phyloP scores from a whole-genome alignment of 2,113 vertebrate species.

The Callocephalon fimbriatum region DNA sequence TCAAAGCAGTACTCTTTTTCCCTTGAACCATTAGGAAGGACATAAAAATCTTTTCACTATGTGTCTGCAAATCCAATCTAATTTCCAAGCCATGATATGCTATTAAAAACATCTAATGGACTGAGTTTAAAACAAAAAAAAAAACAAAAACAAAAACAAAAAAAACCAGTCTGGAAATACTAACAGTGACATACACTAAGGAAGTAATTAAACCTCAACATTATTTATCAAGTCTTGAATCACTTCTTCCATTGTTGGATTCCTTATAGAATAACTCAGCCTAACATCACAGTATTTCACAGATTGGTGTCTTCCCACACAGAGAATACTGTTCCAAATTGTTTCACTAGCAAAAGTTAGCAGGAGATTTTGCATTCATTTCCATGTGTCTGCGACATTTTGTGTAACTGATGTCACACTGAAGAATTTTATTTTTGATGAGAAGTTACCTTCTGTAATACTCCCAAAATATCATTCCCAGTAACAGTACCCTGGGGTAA shows the following conservation, averaged over 20 bases:
- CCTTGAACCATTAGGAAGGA: background rate
- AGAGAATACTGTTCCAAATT: background rate
- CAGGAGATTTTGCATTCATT: background rate
- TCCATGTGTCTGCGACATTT: background rate
- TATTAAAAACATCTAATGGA: background rate
- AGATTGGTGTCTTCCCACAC: constrained; percentile 2
- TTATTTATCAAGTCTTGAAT: background rate
- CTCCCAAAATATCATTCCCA: background rate
- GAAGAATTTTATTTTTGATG: background rate
- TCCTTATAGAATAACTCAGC: background rate
- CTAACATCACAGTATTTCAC: background rate
- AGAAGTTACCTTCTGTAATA: background rate
- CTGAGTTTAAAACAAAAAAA: background rate
- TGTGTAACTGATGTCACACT: background rate
- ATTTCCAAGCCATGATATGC: background rate
- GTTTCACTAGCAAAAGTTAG: background rate
- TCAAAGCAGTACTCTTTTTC: background rate
- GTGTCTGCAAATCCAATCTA: background rate
- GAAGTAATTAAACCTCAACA: background rate
- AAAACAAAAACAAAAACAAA: too few species aligned
- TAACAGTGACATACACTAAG: background rate
- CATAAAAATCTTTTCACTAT: background rate
- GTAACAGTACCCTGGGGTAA: accelerated
- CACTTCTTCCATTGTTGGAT: background rate
- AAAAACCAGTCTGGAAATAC: background rate